Evolutionary conservation across 2,797 vertebrate species (phyloP), one percentile per base, ranked within the genome.

Genomic region (Cossypha dichroa): DNA sequence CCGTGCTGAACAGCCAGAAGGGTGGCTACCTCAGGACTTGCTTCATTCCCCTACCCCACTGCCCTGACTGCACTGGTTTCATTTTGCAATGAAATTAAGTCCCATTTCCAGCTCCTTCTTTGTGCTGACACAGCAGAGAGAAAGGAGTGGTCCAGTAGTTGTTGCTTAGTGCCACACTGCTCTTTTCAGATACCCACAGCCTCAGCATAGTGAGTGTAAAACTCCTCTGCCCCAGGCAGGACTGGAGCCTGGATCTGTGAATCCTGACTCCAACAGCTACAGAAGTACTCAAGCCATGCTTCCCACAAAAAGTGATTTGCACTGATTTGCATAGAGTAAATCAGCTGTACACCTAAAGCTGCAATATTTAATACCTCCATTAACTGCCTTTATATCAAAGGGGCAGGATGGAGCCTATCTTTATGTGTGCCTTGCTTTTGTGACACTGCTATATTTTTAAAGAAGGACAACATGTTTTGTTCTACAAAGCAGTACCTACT

Each of bases 401-500:
- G 43, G 45, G 51, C 12, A 91, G 36, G 51, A 94, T 22, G 26
- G 25, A 67, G 31, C 5, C 0, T 41, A 33, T 51, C 33, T 78
- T 82, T 54, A 58, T 66, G 43, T 1, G 6, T 45, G 28, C 18
- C 78, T 90, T 59, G 41, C 38, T 45, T 88, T 76, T 79, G 63
- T 76, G 67, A 75, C 1, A 9, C n/a, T 85, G 38, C 14, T 59
- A 7, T 66, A 62, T 85, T 88, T 91, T 79, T 75, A 34, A 67
- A 90, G 64, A 86, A 64, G 64, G 49, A 83, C 78, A 80, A 89
- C 22, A 34, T 72, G n/a, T 89, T 89, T 62, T 90, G 59, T 84
- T 90, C 40, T 88, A 62, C 40, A 85, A 48, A 91, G 75, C 36
- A 64, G 23, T 26, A 26, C 14, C 41, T 29, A 58, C 49, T 55